Evolutionary conservation across 2,113 vertebrate genomes (phyloP).

Genomic region (Empidonax alnorum): DNA sequence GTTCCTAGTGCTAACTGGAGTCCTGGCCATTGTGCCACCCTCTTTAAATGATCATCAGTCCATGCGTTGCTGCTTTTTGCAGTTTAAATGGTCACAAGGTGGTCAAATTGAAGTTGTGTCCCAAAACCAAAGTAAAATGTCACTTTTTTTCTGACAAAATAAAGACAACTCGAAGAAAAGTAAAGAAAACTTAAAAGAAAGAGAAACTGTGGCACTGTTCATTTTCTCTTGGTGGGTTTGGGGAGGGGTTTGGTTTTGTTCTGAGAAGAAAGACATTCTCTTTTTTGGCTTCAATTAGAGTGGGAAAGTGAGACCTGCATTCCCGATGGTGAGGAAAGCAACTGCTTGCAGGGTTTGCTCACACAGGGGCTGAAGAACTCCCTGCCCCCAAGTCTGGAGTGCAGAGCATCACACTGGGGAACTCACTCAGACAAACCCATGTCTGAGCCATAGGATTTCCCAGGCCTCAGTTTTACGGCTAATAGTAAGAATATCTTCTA

Average conservation of each 20-base stretch:
- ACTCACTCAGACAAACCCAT: not conserved
- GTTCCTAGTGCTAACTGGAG: not conserved
- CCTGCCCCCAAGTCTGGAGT: fast-evolving
- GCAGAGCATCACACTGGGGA: not conserved
- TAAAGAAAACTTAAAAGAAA: not conserved
- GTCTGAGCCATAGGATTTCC: not conserved
- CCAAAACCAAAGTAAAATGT: not conserved
- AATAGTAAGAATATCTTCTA: not conserved
- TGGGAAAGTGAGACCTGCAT: fast-evolving
- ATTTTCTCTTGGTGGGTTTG: not conserved
- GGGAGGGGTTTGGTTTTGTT: no score
- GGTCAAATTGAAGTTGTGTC: not conserved
- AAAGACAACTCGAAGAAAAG: not conserved
- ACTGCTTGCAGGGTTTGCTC: not conserved
- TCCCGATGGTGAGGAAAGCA: not conserved
- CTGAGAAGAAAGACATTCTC: not conserved
- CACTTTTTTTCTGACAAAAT: not conserved
- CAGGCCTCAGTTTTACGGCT: not conserved
- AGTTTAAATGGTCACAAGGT: not conserved
- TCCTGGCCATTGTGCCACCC: not conserved
- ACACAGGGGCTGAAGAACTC: not conserved
- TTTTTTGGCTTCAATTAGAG: not conserved
- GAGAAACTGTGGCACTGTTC: not conserved
- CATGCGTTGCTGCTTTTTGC: not conserved
- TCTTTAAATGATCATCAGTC: not conserved